A percentile compares a stretch with the other conserved stretches of the same genome.
Conservation (phyloP, 2,888 invertebrate species). For the Drosophila multiciliata region DNA sequence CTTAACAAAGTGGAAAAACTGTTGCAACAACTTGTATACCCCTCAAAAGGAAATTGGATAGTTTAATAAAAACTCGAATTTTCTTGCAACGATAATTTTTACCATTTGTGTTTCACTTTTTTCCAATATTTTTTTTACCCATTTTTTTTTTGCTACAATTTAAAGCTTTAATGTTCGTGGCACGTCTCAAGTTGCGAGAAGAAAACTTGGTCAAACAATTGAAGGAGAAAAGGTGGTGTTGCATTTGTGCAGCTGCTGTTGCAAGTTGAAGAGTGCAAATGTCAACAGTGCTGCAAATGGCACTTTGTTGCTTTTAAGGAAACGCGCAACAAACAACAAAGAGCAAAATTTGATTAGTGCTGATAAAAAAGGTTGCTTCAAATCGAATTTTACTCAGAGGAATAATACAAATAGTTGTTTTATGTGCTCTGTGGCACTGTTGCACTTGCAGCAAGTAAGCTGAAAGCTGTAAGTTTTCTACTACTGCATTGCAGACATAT, state of each 20-base stretch:
- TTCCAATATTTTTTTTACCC: not conserved
- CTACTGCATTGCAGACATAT: not conserved
- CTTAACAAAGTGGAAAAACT: constrained; percentile 14
- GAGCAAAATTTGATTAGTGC: constrained; percentile 32
- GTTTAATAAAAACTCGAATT: constrained; percentile 4
- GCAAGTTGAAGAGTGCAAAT: constrained; percentile 38
- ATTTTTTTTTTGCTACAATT: not conserved
- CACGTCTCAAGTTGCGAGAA: not conserved
- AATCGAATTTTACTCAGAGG: not conserved
- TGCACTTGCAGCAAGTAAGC: not conserved
- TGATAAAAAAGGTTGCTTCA: constrained; percentile 5
- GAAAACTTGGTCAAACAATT: not conserved
- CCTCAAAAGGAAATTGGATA: not conserved
- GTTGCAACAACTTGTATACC: not conserved
- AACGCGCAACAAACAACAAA: constrained; percentile 1
- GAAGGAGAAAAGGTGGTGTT: too few species aligned
- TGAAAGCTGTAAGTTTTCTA: not conserved
- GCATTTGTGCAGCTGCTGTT: constrained; percentile 17
- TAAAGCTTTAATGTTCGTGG: not conserved
- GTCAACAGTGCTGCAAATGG: constrained; percentile 49
- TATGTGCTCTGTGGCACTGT: not conserved
- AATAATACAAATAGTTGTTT: not conserved
- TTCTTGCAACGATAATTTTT: not conserved
- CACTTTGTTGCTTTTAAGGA: constrained; percentile 27
- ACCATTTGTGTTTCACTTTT: not conserved